These are phyloP conservation scores for Pseudomyrmex cubaensis DNA, from an alignment of 1,140 invertebrate genomes.

Conservation along the genomic window DNA sequence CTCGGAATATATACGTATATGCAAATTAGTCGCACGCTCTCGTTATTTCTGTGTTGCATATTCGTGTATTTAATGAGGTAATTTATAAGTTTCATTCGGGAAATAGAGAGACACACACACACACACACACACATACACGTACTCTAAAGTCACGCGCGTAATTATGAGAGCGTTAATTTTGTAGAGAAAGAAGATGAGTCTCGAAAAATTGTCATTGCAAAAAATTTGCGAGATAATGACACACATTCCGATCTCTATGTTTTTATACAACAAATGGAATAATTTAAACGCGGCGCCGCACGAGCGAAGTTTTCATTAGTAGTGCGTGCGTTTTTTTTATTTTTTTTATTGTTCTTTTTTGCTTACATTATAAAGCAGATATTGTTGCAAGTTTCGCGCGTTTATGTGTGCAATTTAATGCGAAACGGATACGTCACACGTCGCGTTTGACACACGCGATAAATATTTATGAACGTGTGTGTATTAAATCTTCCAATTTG, in stretches of 20 bases:
- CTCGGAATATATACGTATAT: constrained; percentile 43
- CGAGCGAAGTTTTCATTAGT: too few relatives aligned
- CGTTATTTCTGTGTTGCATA: background rate
- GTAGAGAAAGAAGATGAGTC: too few relatives aligned
- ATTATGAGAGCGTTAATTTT: too few relatives aligned
- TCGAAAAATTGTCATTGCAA: too few relatives aligned
- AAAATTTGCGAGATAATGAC: too few relatives aligned
- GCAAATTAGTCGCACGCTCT: constrained; percentile 21
- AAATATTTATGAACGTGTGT: constrained; percentile 1
- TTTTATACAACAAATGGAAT: too few relatives aligned
- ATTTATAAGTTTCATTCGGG: constrained; percentile 8
- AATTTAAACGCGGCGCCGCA: too few relatives aligned
- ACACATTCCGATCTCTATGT: too few relatives aligned
- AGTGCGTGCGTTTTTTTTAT: too few relatives aligned
- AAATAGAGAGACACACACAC: background rate
- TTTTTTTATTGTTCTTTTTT: background rate
- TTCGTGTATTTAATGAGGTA: constrained; percentile 10
- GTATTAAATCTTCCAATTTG: background rate
- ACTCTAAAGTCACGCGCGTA: too few relatives aligned
- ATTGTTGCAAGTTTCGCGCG: background rate
- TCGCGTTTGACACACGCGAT: background rate
- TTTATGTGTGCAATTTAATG: background rate
- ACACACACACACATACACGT: too few relatives aligned
- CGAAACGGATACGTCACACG: background rate
- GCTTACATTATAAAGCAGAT: background rate